A percentile compares a stretch with the other conserved stretches of the same genome.
These are phyloP conservation scores for Nyctalus aviator DNA, from an alignment of 2,797 vertebrate species.

Conservation along the genomic window DNA sequence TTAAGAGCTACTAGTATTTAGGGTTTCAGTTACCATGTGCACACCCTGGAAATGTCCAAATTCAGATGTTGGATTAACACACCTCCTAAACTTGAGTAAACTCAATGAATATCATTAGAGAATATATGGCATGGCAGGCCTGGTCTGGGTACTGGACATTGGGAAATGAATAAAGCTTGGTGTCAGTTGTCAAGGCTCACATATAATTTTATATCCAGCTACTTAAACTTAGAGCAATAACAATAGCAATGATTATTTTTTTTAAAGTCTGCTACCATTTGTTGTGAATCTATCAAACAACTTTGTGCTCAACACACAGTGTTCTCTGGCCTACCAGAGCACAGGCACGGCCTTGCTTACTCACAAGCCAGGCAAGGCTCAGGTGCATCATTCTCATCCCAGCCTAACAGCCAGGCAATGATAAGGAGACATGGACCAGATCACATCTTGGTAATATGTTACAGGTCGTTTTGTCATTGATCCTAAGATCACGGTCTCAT, in stretches of 20 bases:
- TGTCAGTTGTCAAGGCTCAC: background rate
- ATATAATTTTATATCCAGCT: background rate
- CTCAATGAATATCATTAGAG: background rate
- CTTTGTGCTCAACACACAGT: background rate
- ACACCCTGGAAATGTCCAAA: background rate
- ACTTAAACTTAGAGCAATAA: background rate
- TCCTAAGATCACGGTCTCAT: background rate
- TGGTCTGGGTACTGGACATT: background rate
- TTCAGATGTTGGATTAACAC: background rate
- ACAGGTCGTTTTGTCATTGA: background rate
- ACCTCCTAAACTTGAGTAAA: background rate
- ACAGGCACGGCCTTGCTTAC: fast-evolving
- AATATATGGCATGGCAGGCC: background rate
- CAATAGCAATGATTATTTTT: background rate
- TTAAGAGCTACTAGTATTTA: background rate
- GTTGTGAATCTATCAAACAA: background rate
- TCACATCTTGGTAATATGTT: background rate
- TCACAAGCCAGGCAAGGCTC: background rate
- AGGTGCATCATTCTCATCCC: fast-evolving
- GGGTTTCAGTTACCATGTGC: background rate
- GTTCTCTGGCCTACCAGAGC: background rate
- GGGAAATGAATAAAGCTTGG: background rate
- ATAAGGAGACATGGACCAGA: background rate
- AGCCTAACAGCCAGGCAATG: background rate
- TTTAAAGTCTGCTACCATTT: background rate